Base-by-base conservation (phyloP, 2,797 vertebrate species). In the Trematomus bernacchii region DNA sequence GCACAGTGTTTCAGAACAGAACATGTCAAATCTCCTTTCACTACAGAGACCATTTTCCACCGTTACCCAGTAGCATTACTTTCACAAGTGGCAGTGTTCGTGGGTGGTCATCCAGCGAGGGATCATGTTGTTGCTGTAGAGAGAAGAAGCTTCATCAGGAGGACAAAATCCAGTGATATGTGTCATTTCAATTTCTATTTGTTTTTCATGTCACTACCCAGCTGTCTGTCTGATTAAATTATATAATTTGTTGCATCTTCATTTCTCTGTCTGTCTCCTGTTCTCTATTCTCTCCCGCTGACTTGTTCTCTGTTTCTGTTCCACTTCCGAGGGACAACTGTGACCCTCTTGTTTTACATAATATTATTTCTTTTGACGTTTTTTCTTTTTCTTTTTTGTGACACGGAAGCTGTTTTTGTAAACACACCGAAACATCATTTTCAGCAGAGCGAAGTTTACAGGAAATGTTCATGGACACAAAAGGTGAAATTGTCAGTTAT, bases 401-500 rank as follows among this genome's bases (percentile, higher is more conserved):
- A 27, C 27, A 27, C 27, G 27, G 27, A 27, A 27, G 27, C 27
- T 27, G 27, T 27, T 27, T 16, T 21, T 37, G 57, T 47, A 37
- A 75, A 68, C 48, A 55, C 50, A 30, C 9, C 0, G 1, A 18
- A 43, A 68, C 43, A 62, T 48, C 0, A 48, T 53, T 30, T 68
- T 15, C 40, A 40, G 65, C 19, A 47, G 67, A 61, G 23, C 27
- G 2, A 54, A 75, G 42, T 54, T 66, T 66, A 51, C 8, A n/a
- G 46, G 18, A 43, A 15, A 37, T 8, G 66, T 61, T 60, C 40
- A 66, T 52, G 52, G 42, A 61, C 48, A 47, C 47, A 14, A 53
- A 67, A 47, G 15, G 19, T 40, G 64, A 67, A 27, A 27, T 48
- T 74, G 48, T 73, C 46, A 66, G 48, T 10, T 52, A 40, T 55